Conservation (phyloP, 1,140 invertebrate species). For the Penaeus vannamei region DNA sequence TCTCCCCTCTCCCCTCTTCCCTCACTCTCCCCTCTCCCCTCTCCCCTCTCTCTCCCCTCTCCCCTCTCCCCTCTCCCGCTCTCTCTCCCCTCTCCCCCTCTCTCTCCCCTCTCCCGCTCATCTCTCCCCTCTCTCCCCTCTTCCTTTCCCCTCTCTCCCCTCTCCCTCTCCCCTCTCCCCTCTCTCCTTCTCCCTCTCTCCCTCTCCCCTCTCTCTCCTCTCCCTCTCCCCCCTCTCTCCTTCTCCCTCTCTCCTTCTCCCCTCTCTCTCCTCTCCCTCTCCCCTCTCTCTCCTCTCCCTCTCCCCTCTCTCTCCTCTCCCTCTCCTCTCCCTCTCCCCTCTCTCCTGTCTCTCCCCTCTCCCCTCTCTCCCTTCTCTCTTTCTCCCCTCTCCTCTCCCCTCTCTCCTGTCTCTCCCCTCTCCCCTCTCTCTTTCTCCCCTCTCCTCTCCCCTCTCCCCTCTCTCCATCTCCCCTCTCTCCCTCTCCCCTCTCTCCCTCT, state of each 20-base stretch:
- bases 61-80: background rate
- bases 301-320: background rate
- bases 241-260: background rate
- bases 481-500: background rate
- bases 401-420: background rate
- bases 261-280: background rate
- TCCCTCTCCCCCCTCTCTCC: background rate
- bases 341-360: background rate
- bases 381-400: background rate
- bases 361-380: background rate
- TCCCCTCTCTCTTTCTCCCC: background rate
- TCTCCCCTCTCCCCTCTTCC: background rate
- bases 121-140: background rate
- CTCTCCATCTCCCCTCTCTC: background rate
- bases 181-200: conserved; percentile 28
- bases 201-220: background rate
- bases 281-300: background rate
- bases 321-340: background rate
- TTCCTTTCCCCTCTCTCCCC: background rate
- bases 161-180: conserved; percentile 12
- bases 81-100: background rate
- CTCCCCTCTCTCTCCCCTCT: background rate
- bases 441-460: background rate
- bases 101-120: background rate
- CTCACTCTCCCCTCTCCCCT: background rate